Evolutionary conservation across 2,888 invertebrate genomes (phyloP), one percentile per base, ranked within the genome.

Genomic region (Chirona hameri): DNA sequence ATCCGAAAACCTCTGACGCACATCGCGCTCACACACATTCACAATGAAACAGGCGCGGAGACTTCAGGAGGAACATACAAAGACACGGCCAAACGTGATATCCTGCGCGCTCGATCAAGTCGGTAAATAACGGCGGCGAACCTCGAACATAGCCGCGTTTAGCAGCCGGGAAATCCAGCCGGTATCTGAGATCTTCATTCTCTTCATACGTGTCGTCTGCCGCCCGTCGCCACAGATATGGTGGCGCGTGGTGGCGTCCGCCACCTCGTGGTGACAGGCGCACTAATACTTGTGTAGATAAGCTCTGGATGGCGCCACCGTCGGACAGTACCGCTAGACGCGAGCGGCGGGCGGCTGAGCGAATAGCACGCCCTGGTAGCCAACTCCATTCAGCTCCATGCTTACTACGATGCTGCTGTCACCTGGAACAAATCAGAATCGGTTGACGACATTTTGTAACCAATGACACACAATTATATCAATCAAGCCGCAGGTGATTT

Each of bases 331-430:
- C 65, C n/a, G 65, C 65, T 65, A 76, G 12, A 76, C 76, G 0
- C 39, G 39, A 10, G 76, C 46, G 10, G 80, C 15, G 29, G 52
- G 85, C 31, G 86, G 87, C 86, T 91, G 91, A 81, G 93, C 93
- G 88, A 96, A 96, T 14, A 99, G 91, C 15, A 98, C 94, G 31
- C 99, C 98, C 89, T 98, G 95, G 89, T 98, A 99, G 88, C 94
- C 94, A 82, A 95, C 92, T 79, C 98, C 98, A 88, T 99, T 98
- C 84, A 99, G 91, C 89, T 99, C 97, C 93, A 99, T 96, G 87
- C 95, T 96, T 57, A 99, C 97, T 69, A 95, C 93, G 85, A 99
- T 89, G 83, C 97, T 96, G 48, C 94, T 93, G 87, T 95, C 95
- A 86, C 94, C 97, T 95, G 89, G 0, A 89, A 90, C 12, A 52